Evolutionary conservation across 2,888 invertebrate genomes (phyloP), one percentile per base, ranked within the genome.

Genomic region (Temnothorax unifasciatus): DNA sequence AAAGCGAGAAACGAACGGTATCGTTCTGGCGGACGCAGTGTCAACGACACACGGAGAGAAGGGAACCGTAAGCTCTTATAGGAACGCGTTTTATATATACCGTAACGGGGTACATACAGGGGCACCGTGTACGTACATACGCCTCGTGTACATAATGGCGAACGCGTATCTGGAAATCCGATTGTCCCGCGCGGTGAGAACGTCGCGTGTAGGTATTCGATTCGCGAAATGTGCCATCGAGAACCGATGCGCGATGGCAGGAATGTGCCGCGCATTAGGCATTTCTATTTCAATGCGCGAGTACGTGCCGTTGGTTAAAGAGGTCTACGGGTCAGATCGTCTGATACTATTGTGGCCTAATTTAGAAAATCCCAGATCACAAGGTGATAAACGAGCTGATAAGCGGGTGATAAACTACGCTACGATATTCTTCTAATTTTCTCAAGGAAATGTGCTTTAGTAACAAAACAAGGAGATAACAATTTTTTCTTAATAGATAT

Each of bases 1-100:
- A 90, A 89, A 90, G 87, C 83, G 88, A 90, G 90, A 86, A 89
- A 90, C 90, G 88, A 91, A 91, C 91, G 89, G 91, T 91, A 91
- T 90, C 87, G 88, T 84, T 82, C 88, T 76, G 82, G 77, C 69
- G 52, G 73, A 57, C 76, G 77, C 76, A 86, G 87, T 90, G 90
- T 89, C 88, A 90, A 91, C 90, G 91, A 91, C 90, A 90, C 84
- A 83, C 76, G 75, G 84, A 66, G 83, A 81, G 79, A 85, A 86
- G 84, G 85, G 75, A 87, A 88, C 88, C 87, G 89, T 88, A 89
- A 85, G 84, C 75, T 71, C 64, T 57, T 38, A 69, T 38, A 69
- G 84, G 77, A 83, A 87, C 83, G 85, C 66, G 76, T 52, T 54
- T 76, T 41, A 75, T 69, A 76, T 86, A 84, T 85, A 86, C 86